Evolutionary conservation across 2,888 invertebrate species (phyloP).

Genomic region (Eristalis pertinax): DNA sequence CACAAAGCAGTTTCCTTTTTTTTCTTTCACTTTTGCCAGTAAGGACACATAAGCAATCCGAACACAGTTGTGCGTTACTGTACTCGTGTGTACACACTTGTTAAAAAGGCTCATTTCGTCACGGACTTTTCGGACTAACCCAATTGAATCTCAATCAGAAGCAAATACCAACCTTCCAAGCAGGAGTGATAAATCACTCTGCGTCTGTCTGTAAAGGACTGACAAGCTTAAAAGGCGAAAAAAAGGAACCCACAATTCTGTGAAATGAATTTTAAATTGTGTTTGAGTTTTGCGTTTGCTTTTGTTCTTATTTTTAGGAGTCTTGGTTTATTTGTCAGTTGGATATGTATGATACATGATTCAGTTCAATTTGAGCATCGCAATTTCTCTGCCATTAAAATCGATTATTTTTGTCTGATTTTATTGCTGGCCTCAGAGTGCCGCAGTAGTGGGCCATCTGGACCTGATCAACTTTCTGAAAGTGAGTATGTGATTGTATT

Average conservation of each 20-base stretch:
- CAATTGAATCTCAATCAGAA: conserved; percentile 49
- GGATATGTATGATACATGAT: conserved; percentile 23
- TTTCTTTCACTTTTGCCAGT: too few relatives aligned
- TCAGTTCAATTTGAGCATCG: not conserved
- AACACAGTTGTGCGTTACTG: not conserved
- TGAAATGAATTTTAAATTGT: conserved; percentile 40
- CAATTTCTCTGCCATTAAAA: conserved; percentile 39
- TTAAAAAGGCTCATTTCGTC: conserved; percentile 1
- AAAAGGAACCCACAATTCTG: conserved; percentile 14
- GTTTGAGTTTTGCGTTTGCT: conserved; percentile 1
- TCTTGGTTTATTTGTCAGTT: conserved; percentile 5
- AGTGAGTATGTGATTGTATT: conserved; percentile 11
- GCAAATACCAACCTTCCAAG: conserved; percentile 32
- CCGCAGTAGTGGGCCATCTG: conserved; percentile 26
- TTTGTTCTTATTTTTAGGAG: conserved; percentile 6
- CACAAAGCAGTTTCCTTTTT: too few relatives aligned
- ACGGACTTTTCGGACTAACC: not conserved
- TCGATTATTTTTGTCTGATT: conserved; percentile 55
- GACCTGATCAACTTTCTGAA: conserved; percentile 40
- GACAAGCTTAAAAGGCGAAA: not conserved
- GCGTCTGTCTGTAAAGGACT: conserved; percentile 1
- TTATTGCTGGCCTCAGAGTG: conserved; percentile 28
- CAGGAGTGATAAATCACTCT: conserved; percentile 52
- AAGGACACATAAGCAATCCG: not conserved
- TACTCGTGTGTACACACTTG: not conserved